phyloP scores from a whole-genome alignment of 2,888 invertebrate genomes.

The Diadegma fenestrale region DNA sequence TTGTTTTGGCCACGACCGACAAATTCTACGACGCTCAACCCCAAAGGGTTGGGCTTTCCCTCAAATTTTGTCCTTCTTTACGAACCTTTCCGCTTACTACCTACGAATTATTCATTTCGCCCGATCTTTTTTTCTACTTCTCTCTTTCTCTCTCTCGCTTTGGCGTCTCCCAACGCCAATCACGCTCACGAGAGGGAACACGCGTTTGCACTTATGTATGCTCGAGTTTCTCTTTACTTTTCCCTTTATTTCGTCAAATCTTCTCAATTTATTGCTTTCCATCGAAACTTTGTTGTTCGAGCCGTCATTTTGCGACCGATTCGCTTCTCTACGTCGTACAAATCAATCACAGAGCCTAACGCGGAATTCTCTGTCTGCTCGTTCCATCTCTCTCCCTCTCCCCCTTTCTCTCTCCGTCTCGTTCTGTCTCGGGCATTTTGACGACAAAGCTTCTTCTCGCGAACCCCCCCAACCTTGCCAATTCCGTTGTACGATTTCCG shows the following conservation, averaged over 20 bases:
- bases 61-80: neutral
- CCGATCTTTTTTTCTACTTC: constrained; percentile 33
- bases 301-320: neutral
- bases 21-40: constrained; percentile 58
- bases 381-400: constrained; percentile 28
- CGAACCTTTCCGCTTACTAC: neutral
- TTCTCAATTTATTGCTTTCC: neutral
- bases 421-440: constrained; percentile 61
- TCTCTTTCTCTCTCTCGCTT: constrained; percentile 38
- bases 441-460: constrained; percentile 70
- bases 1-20: constrained; percentile 69
- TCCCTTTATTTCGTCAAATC: neutral
- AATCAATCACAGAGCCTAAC: constrained; percentile 42
- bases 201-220: constrained; percentile 47
- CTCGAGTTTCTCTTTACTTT: constrained; percentile 15
- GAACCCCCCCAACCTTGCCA: constrained; percentile 64
- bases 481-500: constrained; percentile 58
- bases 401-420: constrained; percentile 43
- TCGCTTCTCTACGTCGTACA: constrained; percentile 29
- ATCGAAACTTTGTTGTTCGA: neutral
- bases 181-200: constrained; percentile 56
- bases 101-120: constrained; percentile 20
- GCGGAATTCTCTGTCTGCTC: constrained; percentile 44
- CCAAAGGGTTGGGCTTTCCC: constrained; percentile 61
- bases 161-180: constrained; percentile 59